These are phyloP conservation scores for Alsophila aescularia DNA, from an alignment of 2,888 invertebrate species.

Conservation along the genomic window DNA sequence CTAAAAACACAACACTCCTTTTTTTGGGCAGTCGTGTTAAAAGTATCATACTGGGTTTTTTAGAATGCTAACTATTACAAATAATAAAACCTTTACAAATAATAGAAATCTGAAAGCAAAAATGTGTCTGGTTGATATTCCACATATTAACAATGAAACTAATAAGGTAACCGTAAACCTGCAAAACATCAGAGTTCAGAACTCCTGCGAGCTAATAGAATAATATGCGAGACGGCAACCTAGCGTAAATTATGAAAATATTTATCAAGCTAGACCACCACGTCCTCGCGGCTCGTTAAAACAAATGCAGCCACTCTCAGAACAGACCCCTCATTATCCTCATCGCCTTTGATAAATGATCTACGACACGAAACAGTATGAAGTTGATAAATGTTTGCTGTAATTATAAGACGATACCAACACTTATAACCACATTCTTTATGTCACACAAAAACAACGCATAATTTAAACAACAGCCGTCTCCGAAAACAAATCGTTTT, in stretches of 20 bases:
- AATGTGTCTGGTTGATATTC: too few relatives aligned
- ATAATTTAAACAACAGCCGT: slow-evolving; percentile 1
- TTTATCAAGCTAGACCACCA: slow-evolving; percentile 20
- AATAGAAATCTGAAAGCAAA: too few relatives aligned
- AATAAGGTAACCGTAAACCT: too few relatives aligned
- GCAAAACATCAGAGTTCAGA: too few relatives aligned
- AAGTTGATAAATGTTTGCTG: slow-evolving; percentile 60
- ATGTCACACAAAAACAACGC: slow-evolving; percentile 3
- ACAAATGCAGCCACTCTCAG: slow-evolving; percentile 27
- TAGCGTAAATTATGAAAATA: slow-evolving; percentile 1
- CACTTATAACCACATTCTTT: background rate
- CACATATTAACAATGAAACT: too few relatives aligned
- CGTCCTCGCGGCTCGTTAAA: slow-evolving; percentile 28
- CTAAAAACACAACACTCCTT: too few relatives aligned
- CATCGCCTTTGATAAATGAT: slow-evolving; percentile 56
- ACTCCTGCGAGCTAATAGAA: too few relatives aligned
- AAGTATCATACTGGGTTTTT: too few relatives aligned
- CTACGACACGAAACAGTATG: slow-evolving; percentile 53
- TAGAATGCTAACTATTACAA: too few relatives aligned
- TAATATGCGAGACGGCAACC: too few relatives aligned
- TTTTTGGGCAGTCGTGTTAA: too few relatives aligned
- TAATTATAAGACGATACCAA: slow-evolving; percentile 42
- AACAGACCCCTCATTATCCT: slow-evolving; percentile 48
- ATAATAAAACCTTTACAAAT: too few relatives aligned
- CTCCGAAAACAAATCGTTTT: slow-evolving; percentile 2